Base-by-base conservation (phyloP, 2,888 invertebrate species). In the Frankliniella fusca region DNA sequence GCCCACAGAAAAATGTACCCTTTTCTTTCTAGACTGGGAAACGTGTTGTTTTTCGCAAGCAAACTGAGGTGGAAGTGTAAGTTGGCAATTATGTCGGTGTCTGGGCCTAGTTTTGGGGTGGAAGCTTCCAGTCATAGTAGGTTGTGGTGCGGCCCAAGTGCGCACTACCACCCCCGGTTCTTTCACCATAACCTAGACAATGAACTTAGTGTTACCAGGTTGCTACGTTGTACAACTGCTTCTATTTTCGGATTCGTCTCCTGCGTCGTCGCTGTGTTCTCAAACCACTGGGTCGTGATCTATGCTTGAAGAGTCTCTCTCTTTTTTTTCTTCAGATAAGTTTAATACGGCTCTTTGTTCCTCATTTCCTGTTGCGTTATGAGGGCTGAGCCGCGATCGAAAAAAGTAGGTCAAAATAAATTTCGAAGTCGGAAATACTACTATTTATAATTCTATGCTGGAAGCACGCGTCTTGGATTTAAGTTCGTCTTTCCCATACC, bases 171-270 rank as follows among this genome's bases (percentile, higher is more conserved):
- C 61, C 61, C 15, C 61, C 7, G 61, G 61, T 11, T 7, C 61
- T 61, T 15, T n/a, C n/a, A 61, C 61, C 70, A 76, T 76, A 76
- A 76, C 70, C 70, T 76, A 76, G 70, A 76, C 70, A 76, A 76
- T 27, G 9, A 27, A 23, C 23, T 76, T 12, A 2, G 12, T 76
- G 70, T 76, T 76, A 76, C 27, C 70, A 27, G 27, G 70, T 27
- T 27, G 9, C 70, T 23, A 76, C 70, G 70, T 8, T 27, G 70
- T 76, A 76, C 70, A 27, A 76, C 70, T 27, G 70, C 12, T 23
- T 76, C 70, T 76, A 76, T 76, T 76, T 76, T 76, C 23, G 70
- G 70, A 61, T 15, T 54, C 15, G 54, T 12, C 18, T 54, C 15
- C 18, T 54, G 3, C 54, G 10, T 9, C 15, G 10, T 54, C 20